These are phyloP conservation scores for Spilosoma lubricipeda DNA, from an alignment of 2,888 invertebrate species.

Conservation along the genomic window DNA sequence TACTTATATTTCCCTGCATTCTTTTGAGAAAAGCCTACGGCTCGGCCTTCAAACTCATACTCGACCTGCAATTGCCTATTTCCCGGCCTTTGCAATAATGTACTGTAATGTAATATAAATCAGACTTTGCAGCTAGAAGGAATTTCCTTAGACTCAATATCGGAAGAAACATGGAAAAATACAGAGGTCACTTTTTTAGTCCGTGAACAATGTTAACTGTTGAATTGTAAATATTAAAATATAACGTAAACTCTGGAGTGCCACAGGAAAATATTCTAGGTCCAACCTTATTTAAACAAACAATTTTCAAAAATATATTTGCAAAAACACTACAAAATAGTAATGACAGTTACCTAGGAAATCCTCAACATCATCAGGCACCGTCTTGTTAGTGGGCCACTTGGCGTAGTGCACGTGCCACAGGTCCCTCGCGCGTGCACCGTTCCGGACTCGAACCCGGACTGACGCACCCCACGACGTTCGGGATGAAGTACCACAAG, in stretches of 20 bases:
- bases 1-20: too few relatives aligned
- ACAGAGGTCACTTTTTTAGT: too few relatives aligned
- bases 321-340: background rate
- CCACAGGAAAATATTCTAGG: background rate
- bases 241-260: background rate
- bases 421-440: slow-evolving; percentile 75
- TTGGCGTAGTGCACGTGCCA: slow-evolving; percentile 95
- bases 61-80: too few relatives aligned
- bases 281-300: background rate
- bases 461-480: slow-evolving; percentile 77
- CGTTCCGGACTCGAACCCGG: slow-evolving; percentile 65
- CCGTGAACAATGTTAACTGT: too few relatives aligned
- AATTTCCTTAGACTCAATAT: too few relatives aligned
- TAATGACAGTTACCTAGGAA: slow-evolving; percentile 79
- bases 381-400: slow-evolving; percentile 88
- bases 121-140: too few relatives aligned
- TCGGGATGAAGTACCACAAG: slow-evolving; percentile 56
- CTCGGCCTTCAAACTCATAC: too few relatives aligned
- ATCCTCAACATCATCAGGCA: slow-evolving; percentile 88
- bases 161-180: too few relatives aligned
- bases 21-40: too few relatives aligned
- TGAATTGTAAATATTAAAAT: too few relatives aligned
- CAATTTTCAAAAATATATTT: background rate
- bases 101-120: too few relatives aligned
- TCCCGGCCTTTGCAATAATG: too few relatives aligned